Evolutionary conservation across 1,140 invertebrate genomes (phyloP), one percentile per base, ranked within the genome.

Genomic region (Drosophila melanogaster): DNA sequence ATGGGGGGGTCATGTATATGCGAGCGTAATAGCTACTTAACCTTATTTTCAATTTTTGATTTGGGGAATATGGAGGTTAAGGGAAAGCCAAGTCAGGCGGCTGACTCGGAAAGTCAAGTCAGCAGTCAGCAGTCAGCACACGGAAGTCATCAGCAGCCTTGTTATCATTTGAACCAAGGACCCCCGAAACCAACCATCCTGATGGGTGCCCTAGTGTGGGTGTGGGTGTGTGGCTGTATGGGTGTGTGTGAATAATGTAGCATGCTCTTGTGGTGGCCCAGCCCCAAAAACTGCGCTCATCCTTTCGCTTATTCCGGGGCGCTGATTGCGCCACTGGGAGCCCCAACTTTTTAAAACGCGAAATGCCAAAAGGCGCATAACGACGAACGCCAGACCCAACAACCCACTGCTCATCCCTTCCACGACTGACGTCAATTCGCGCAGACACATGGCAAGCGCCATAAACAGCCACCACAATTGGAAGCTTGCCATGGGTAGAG

Each of bases 1-100:
- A n/a, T n/a, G n/a, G 17, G 10, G 17, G 41, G 26, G 2, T 17
- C 15, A 22, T 33, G 40, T 50, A 51, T 87, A 73, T 87, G 72
- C 54, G 30, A 10, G 49, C 46, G 49, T 87, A 87, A 87, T 89
- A 87, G 84, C 84, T 83, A 87, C 84, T 87, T 87, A 87, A 83
- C 84, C 84, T 89, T 87, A 87, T 87, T 87, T 87, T 87, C 84
- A 89, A 87, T 87, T 89, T 86, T 87, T 87, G 84, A 87, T 87
- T 87, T 66, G 76, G 60, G 73, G 69, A 69, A 72, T 76, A 26
- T 73, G 35, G 14, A 15, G 37, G 37, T 55, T 55, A 35, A 26
- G 59, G 59, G 59, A 54, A 55, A 75, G 55, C 38, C 71, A 74
- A 74, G 43, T 64, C 67, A 51, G 55, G 41, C 46, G 51, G 51